Conservation (phyloP, 2,797 vertebrate species). For the Knipowitschia caucasica region DNA sequence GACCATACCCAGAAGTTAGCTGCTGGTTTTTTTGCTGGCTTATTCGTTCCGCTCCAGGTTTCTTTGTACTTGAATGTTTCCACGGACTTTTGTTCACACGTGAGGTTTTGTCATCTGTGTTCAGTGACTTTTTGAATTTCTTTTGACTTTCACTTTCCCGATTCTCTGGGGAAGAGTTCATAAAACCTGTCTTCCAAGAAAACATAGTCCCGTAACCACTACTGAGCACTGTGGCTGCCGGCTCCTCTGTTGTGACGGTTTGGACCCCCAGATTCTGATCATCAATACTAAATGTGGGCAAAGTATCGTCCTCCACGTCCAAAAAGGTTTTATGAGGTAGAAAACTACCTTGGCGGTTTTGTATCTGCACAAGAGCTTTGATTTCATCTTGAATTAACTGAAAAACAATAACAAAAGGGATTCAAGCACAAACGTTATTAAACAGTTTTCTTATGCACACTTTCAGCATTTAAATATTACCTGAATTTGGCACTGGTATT, state of each 20-base stretch:
- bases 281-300: conserved; percentile 55
- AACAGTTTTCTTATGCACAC: not conserved
- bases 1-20: conserved; percentile 57
- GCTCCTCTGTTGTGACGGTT: conserved; percentile 56
- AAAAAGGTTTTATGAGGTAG: conserved; percentile 55
- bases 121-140: conserved; percentile 31
- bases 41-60: conserved; percentile 10
- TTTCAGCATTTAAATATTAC: conserved; percentile 59
- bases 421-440: not conserved
- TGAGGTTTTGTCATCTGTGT: conserved; percentile 35
- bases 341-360: conserved; percentile 68
- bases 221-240: conserved; percentile 74
- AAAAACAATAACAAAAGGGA: conserved; percentile 1
- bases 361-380: conserved; percentile 84
- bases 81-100: conserved; percentile 23
- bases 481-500: conserved; percentile 93
- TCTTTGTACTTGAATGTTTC: conserved; percentile 24
- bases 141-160: conserved; percentile 25
- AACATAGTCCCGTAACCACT: conserved; percentile 88
- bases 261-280: conserved; percentile 50
- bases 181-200: conserved; percentile 67
- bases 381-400: conserved; percentile 96
- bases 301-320: conserved; percentile 47
- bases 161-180: conserved; percentile 24
- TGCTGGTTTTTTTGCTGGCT: conserved; percentile 48